These are phyloP conservation scores for Malaclemys terrapin DNA, from an alignment of 2,113 vertebrate genomes.

Conservation along the genomic window DNA sequence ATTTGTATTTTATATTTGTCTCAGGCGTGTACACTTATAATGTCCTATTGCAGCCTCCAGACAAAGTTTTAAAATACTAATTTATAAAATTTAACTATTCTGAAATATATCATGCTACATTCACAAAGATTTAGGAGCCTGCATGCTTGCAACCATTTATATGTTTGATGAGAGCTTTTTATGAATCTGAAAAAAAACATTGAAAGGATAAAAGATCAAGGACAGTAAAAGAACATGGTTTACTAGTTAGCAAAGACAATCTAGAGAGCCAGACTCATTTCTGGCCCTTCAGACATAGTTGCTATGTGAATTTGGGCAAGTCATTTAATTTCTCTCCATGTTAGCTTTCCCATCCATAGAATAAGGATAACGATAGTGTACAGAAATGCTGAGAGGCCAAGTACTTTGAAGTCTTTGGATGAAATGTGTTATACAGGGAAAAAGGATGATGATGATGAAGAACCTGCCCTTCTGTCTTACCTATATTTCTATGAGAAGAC, in stretches of 20 bases:
- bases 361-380: background rate
- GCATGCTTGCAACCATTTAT: background rate
- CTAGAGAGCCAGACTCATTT: background rate
- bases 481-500: background rate
- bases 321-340: background rate
- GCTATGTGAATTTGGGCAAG: background rate
- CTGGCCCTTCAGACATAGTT: background rate
- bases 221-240: background rate
- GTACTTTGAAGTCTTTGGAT: background rate
- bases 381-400: conserved; percentile 7
- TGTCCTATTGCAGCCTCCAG: background rate
- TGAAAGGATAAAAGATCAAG: background rate
- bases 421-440: background rate
- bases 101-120: background rate
- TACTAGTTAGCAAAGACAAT: background rate
- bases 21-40: background rate
- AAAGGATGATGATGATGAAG: background rate
- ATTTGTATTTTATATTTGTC: background rate
- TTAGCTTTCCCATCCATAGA: background rate
- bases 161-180: background rate
- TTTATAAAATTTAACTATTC: background rate
- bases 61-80: background rate
- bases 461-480: background rate
- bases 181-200: background rate
- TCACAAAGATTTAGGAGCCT: background rate